These are phyloP conservation scores for Microplitis manilae DNA, from an alignment of 2,888 invertebrate genomes.

Conservation along the genomic window DNA sequence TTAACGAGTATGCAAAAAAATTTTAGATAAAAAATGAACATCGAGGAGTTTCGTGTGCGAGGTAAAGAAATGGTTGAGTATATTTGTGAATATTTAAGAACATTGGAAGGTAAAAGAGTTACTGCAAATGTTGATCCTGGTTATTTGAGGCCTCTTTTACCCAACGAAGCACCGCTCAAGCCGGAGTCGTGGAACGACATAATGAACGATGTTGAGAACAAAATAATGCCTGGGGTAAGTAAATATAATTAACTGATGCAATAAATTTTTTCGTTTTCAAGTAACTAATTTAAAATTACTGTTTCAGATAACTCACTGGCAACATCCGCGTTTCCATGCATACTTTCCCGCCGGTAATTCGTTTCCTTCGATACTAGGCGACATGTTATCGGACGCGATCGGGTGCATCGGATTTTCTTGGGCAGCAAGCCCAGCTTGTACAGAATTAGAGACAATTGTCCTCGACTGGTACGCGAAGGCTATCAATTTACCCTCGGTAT, in stretches of 20 bases:
- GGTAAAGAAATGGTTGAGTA: conserved; percentile 97
- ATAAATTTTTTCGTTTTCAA: not conserved
- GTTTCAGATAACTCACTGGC: conserved; percentile 89
- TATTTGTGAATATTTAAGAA: conserved; percentile 90
- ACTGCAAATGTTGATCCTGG: conserved; percentile 94
- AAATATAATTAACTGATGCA: not conserved
- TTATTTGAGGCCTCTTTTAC: conserved; percentile 85
- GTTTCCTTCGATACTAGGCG: conserved; percentile 96
- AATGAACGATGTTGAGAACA: conserved; percentile 90
- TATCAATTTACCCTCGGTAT: conserved; percentile 82
- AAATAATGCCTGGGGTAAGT: conserved; percentile 92
- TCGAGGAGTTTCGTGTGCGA: conserved; percentile 87
- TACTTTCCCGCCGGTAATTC: conserved; percentile 99
- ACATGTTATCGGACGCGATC: conserved; percentile 96
- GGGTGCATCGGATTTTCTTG: conserved; percentile 99
- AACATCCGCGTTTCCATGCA: conserved; percentile 98
- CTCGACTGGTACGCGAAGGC: conserved; percentile 87
- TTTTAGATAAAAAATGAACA: conserved; percentile 78
- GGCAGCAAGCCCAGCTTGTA: conserved; percentile 89
- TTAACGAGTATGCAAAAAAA: not conserved
- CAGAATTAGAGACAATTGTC: conserved; percentile 88
- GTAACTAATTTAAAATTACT: not conserved
- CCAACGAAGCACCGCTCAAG: conserved; percentile 85
- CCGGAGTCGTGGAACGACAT: conserved; percentile 91
- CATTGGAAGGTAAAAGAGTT: conserved; percentile 84